Evolutionary conservation across 1,140 invertebrate species (phyloP).

Genomic region (Coptotermes formosanus): DNA sequence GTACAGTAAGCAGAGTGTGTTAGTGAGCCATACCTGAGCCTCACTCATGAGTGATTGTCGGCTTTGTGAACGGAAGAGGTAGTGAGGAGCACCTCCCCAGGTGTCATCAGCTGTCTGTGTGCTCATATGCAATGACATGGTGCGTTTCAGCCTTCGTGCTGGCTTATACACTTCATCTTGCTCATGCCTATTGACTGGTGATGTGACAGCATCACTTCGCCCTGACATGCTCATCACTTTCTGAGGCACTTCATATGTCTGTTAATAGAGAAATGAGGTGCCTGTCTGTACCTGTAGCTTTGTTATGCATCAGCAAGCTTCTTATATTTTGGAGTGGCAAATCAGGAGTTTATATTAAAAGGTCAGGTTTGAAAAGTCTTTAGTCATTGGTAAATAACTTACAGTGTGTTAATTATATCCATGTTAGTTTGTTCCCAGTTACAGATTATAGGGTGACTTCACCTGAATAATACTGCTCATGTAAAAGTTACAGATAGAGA

Average conservation of each 20-base stretch:
- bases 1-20: not conserved
- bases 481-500: too few species aligned
- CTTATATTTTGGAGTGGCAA: not conserved
- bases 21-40: slow-evolving; percentile 52
- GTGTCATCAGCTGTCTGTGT: slow-evolving; percentile 34
- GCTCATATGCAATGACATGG: slow-evolving; percentile 49
- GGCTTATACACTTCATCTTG: slow-evolving; percentile 3
- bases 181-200: slow-evolving; percentile 18
- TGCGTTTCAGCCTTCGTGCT: slow-evolving; percentile 46
- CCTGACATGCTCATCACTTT: not conserved
- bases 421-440: not conserved
- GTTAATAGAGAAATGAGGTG: slow-evolving; percentile 34
- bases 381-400: not conserved
- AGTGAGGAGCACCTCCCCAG: slow-evolving; percentile 34
- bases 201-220: not conserved
- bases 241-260: slow-evolving; percentile 39
- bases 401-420: not conserved
- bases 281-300: slow-evolving; percentile 9
- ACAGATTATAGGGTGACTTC: not conserved
- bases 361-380: not conserved
- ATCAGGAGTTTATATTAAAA: not conserved
- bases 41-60: slow-evolving; percentile 63
- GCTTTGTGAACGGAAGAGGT: slow-evolving; percentile 55
- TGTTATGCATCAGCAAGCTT: not conserved
- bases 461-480: not conserved